These are phyloP conservation scores for Sylvicapra grimmia DNA, from an alignment of 2,113 vertebrate genomes.

Conservation along the genomic window DNA sequence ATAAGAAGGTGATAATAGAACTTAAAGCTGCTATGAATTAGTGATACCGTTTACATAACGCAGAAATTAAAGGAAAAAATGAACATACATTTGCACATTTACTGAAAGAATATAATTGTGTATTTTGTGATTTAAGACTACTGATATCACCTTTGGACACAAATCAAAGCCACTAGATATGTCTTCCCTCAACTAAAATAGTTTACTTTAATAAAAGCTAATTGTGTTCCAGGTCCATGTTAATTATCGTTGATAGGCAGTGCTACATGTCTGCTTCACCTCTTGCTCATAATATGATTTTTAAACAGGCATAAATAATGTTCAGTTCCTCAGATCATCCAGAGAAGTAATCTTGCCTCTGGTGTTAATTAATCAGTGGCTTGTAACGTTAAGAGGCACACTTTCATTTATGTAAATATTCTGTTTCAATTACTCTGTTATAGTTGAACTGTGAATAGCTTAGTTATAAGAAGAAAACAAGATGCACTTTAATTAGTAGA, in stretches of 20 bases:
- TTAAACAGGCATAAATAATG: slow-evolving; percentile 53
- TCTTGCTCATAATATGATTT: slow-evolving; percentile 49
- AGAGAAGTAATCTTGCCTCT: slow-evolving; percentile 54
- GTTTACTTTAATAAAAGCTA: slow-evolving; percentile 46
- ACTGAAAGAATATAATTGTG: not conserved
- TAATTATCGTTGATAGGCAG: slow-evolving; percentile 34
- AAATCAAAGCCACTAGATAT: slow-evolving; percentile 12
- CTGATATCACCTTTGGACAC: not conserved
- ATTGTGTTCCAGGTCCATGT: not conserved
- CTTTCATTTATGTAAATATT: slow-evolving; percentile 55
- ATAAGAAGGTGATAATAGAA: not conserved
- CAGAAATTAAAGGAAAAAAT: not conserved
- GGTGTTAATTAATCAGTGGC: slow-evolving; percentile 69
- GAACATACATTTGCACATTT: not conserved
- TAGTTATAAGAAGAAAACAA: slow-evolving; percentile 48
- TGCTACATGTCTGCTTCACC: not conserved
- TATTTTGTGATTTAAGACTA: not conserved
- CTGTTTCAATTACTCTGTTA: slow-evolving; percentile 53
- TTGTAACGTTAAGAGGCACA: slow-evolving; percentile 58
- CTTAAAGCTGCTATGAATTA: not conserved
- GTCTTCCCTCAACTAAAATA: slow-evolving; percentile 32
- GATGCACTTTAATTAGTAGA: slow-evolving; percentile 1
- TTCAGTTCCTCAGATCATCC: slow-evolving; percentile 65
- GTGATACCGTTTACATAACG: not conserved
- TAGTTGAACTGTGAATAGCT: slow-evolving; percentile 36